Evolutionary conservation across 1,140 invertebrate species (phyloP).

Genomic region (Riptortus pedestris): DNA sequence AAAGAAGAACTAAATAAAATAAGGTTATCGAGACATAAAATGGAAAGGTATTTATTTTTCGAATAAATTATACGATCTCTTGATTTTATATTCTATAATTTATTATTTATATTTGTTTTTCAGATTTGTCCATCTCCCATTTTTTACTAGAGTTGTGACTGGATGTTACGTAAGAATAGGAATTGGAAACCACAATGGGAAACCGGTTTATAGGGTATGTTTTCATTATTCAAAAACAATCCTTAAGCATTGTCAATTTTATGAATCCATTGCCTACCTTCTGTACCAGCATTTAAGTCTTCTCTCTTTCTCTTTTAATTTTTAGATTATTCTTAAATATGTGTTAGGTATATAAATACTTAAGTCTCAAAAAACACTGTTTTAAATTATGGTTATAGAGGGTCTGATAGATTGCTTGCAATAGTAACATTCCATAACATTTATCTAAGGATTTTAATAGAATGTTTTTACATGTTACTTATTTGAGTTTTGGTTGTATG

Average conservation of each 20-base stretch:
- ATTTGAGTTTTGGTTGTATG: no score
- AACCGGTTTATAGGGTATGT: conserved; percentile 75
- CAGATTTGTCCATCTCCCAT: conserved; percentile 88
- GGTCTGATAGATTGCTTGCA: no score
- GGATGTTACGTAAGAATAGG: conserved; percentile 95
- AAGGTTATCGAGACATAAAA: conserved; percentile 78
- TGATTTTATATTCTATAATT: not conserved
- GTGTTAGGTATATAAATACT: no score
- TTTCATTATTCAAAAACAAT: conserved; percentile 8
- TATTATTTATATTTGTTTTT: conserved; percentile 18
- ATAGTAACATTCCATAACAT: no score
- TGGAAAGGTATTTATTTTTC: conserved; percentile 54
- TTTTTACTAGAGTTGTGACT: conserved; percentile 78
- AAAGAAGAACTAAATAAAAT: conserved; percentile 80
- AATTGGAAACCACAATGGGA: conserved; percentile 82
- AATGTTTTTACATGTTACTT: no score
- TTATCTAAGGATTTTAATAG: no score
- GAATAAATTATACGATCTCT: not conserved
- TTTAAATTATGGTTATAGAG: no score
- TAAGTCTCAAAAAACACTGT: no score
- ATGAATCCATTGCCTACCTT: not conserved
- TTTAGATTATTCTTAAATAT: conserved; percentile 13
- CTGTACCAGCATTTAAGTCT: not conserved
- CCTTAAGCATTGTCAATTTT: not conserved
- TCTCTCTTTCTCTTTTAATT: no score